Evolutionary conservation across 2,113 vertebrate species (phyloP).

Genomic region (Junco hyemalis): DNA sequence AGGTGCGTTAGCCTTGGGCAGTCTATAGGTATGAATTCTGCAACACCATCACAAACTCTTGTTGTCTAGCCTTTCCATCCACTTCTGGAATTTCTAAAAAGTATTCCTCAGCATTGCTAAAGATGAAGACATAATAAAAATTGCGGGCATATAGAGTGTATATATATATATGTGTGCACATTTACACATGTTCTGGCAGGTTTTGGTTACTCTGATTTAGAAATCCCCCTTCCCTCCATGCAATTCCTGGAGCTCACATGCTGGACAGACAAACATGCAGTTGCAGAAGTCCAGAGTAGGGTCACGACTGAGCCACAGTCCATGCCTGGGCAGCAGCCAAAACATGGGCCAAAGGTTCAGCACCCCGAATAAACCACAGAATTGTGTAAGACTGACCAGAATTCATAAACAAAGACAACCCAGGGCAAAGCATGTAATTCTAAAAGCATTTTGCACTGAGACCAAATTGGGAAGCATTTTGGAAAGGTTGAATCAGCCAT

Average conservation of each 20-base stretch:
- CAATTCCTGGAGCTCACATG: background rate
- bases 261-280: background rate
- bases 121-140: background rate
- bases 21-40: background rate
- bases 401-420: background rate
- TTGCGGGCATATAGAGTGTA: background rate
- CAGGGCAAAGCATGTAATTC: background rate
- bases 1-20: background rate
- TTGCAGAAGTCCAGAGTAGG: background rate
- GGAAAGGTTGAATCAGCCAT: background rate
- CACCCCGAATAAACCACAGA: background rate
- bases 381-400: background rate
- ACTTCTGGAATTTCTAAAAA: background rate
- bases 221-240: background rate
- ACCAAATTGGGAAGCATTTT: background rate
- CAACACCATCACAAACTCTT: background rate
- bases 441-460: background rate
- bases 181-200: background rate
- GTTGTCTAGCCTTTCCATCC: background rate
- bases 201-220: background rate
- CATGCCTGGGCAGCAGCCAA: background rate
- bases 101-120: background rate
- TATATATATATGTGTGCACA: background rate
- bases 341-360: background rate
- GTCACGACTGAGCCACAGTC: background rate